phyloP scores from a whole-genome alignment of 2,113 vertebrate genomes.

The Seriola rivoliana region DNA sequence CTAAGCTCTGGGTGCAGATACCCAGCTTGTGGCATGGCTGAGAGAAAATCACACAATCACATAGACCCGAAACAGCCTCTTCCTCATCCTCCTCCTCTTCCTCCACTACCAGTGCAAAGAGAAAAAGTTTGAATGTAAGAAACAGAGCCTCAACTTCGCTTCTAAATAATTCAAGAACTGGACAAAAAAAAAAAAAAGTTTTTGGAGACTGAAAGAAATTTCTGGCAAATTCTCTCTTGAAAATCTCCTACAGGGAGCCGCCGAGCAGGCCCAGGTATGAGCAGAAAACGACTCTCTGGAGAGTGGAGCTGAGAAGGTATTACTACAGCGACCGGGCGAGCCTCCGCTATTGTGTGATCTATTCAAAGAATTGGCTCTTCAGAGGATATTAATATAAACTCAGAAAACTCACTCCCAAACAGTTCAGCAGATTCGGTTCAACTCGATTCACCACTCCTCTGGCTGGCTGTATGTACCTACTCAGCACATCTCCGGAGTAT shows the following conservation, averaged over 20 bases:
- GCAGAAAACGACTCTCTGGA: conserved; percentile 47
- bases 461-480: background rate
- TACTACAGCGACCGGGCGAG: conserved; percentile 8
- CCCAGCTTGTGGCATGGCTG: conserved; percentile 47
- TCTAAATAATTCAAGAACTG: conserved; percentile 78
- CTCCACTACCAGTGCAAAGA: conserved; percentile 8
- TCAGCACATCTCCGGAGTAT: conserved; percentile 1
- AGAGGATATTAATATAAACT: conserved; percentile 44
- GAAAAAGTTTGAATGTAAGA: conserved; percentile 52
- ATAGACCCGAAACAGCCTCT: conserved; percentile 25
- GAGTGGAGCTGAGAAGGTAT: conserved; percentile 21
- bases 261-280: conserved; percentile 41
- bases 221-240: conserved; percentile 31
- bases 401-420: conserved; percentile 13
- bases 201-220: conserved; percentile 58
- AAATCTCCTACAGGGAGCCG: conserved; percentile 34
- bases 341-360: conserved; percentile 23
- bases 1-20: conserved; percentile 37
- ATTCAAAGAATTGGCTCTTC: conserved; percentile 34
- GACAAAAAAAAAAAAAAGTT: conserved; percentile 49
- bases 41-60: conserved; percentile 30
- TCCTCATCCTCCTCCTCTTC: conserved; percentile 33
- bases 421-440: background rate
- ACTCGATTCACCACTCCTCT: conserved; percentile 1
- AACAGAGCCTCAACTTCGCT: conserved; percentile 54